These are phyloP conservation scores for Sceloporus undulatus DNA, from an alignment of 2,113 vertebrate species.

Conservation along the genomic window DNA sequence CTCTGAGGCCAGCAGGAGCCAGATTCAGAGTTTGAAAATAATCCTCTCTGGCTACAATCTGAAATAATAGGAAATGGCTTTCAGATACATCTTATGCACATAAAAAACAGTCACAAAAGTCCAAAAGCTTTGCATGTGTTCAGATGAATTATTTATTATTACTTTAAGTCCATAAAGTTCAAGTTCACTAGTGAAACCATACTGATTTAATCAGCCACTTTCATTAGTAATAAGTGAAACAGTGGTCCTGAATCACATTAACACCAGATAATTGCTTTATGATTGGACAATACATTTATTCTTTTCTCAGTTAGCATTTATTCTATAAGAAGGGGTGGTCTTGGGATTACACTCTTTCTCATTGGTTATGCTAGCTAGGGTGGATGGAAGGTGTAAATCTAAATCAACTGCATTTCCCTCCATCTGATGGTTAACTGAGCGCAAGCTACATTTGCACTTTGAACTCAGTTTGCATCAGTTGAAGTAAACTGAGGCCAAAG, in stretches of 20 bases:
- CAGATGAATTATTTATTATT: conserved; percentile 10
- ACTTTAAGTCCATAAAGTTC: not conserved
- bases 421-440: too few species aligned
- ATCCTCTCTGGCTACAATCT: not conserved
- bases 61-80: conserved; percentile 1
- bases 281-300: not conserved
- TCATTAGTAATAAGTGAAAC: not conserved
- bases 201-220: not conserved
- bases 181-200: not conserved
- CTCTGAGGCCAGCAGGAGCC: conserved; percentile 12
- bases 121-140: not conserved
- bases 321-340: not conserved
- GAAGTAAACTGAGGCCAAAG: too few species aligned
- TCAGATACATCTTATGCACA: not conserved
- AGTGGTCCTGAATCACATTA: not conserved
- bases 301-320: not conserved
- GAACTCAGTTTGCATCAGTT: too few species aligned
- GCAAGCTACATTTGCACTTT: too few species aligned
- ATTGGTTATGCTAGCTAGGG: too few species aligned
- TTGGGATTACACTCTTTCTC: too few species aligned
- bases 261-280: not conserved
- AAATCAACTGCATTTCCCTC: too few species aligned
- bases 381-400: too few species aligned
- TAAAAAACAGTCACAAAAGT: conserved; percentile 3
- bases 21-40: conserved; percentile 14